Base-by-base conservation (phyloP, 2,797 vertebrate species). In the Acipenser ruthenus region DNA sequence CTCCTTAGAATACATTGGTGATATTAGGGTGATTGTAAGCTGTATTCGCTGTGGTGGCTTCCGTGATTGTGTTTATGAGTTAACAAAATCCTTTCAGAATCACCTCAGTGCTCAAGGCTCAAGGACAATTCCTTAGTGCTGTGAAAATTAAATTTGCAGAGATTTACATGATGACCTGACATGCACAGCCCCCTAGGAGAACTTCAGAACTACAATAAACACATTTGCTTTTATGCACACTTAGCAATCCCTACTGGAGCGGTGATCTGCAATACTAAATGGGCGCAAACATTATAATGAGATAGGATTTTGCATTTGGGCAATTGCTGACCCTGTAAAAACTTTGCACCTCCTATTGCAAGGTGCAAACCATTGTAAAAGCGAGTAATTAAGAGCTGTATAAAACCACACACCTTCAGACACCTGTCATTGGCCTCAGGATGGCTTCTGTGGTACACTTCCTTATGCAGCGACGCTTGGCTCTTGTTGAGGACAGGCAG, bases 121-220 rank as follows among this genome's bases (percentile, higher is more conserved):
- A 58, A 58, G 55, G 55, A 58, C 55, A n/a, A n/a, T 58, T 58
- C 12, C 55, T 53, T n/a, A 58, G 55, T 58, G 55, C 55, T 13
- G 55, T 15, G 55, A 58, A 58, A 58, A 58, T 58, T 11, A 58
- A 58, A 58, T 58, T 37, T 11, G 55, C 12, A n/a, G 55, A 58
- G 55, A 58, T 58, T 58, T 58, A 58, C n/a, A 58, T 58, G 55
- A 58, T 11, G 12, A n/a, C 55, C 55, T n/a, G 3, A 58, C n/a
- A 58, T 1, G 12, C 12, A n/a, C 12, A 11, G 6, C 2, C 15
- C 55, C 12, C 55, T 55, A 58, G 55, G 55, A 58, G 55, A 7
- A 11, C 55, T 58, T 58, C 10, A n/a, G 55, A 58, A 58, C 55
- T 58, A n/a, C 55, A 58, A 1, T 37, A 37, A 37, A 37, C 12